phyloP scores from a whole-genome alignment of 2,797 vertebrate species.

The Epinephelus coioides region DNA sequence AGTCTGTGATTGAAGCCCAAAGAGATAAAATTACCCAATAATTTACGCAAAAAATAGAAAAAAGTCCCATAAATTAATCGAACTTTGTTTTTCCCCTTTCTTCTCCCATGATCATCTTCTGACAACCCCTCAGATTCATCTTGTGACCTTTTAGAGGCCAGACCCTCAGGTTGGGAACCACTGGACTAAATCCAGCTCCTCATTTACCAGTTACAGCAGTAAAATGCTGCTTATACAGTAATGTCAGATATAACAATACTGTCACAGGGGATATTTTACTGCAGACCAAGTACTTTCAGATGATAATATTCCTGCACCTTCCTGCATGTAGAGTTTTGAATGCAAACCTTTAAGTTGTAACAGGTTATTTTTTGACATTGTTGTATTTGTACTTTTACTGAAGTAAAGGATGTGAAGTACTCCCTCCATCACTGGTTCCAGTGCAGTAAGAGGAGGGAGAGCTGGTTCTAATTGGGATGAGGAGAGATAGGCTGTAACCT shows the following conservation, averaged over 20 bases:
- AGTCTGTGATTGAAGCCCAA: too few species aligned
- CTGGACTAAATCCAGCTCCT: too few species aligned
- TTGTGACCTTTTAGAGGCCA: too few species aligned
- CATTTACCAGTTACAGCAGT: too few species aligned
- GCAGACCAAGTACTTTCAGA: neutral
- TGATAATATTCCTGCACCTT: neutral
- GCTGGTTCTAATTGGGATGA: slow-evolving; percentile 77
- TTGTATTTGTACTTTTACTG: neutral
- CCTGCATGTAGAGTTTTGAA: neutral
- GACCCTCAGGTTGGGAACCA: too few species aligned
- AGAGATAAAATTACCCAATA: too few species aligned
- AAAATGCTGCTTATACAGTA: too few species aligned
- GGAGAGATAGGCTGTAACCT: slow-evolving; percentile 76
- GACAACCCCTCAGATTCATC: too few species aligned
- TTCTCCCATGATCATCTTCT: too few species aligned
- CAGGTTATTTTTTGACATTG: neutral
- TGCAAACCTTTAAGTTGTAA: neutral
- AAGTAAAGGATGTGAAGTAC: neutral
- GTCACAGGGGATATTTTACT: neutral
- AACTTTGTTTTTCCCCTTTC: too few species aligned
- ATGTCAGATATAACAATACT: neutral
- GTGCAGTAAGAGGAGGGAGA: slow-evolving; percentile 52
- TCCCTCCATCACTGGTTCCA: neutral
- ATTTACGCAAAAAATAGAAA: too few species aligned
- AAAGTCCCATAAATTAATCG: too few species aligned